Conservation (phyloP, 2,113 vertebrate species). For the Pelusios castaneus region DNA sequence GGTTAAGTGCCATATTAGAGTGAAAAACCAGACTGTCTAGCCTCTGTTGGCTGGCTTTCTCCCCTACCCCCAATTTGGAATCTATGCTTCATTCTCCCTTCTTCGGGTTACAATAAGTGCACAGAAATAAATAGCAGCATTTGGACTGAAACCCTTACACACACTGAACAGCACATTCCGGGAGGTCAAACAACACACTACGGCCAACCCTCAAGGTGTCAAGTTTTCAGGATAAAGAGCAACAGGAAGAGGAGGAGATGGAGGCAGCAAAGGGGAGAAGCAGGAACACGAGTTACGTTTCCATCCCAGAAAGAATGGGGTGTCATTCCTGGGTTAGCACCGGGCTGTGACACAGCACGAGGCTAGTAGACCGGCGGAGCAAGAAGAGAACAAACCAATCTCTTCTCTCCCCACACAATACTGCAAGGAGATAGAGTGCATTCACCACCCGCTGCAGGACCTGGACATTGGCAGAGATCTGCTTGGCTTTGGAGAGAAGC, state of each 20-base stretch:
- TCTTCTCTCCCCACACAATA: slow-evolving; percentile 6
- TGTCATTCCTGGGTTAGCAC: slow-evolving; percentile 75
- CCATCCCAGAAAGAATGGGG: slow-evolving; percentile 77
- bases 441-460: slow-evolving; percentile 25
- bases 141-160: slow-evolving; percentile 85
- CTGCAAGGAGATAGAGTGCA: slow-evolving; percentile 23
- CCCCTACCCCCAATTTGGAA: slow-evolving; percentile 76
- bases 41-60: slow-evolving; percentile 66
- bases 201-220: slow-evolving; percentile 80
- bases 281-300: slow-evolving; percentile 67
- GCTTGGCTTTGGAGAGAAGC: slow-evolving; percentile 16
- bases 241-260: slow-evolving; percentile 75
- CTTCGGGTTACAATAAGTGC: slow-evolving; percentile 85
- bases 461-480: slow-evolving; percentile 11
- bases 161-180: slow-evolving; percentile 80
- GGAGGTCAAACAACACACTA: slow-evolving; percentile 81
- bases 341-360: slow-evolving; percentile 51
- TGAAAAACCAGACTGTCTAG: slow-evolving; percentile 62
- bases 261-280: slow-evolving; percentile 71
- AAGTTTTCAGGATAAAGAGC: slow-evolving; percentile 84
- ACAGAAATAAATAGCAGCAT: slow-evolving; percentile 88
- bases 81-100: slow-evolving; percentile 79
- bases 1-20: slow-evolving; percentile 70
- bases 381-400: slow-evolving; percentile 66
- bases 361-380: slow-evolving; percentile 70